Conservation (phyloP, 2,113 vertebrate genomes). For the Leptosomus discolor region DNA sequence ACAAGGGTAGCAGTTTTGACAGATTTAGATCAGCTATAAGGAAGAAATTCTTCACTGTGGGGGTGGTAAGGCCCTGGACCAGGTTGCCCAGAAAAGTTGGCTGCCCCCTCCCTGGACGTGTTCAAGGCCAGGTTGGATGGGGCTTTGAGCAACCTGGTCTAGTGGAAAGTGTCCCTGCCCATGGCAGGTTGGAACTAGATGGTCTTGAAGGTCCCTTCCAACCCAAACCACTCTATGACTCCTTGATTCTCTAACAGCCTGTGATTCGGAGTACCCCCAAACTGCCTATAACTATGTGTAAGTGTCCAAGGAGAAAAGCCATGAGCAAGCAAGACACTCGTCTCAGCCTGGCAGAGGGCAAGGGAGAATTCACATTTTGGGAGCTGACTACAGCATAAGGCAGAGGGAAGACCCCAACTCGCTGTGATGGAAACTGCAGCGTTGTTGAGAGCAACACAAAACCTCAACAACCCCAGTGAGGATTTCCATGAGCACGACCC, state of each 20-base stretch:
- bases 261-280: fast-evolving
- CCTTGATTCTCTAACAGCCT: neutral
- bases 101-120: neutral
- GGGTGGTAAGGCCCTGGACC: neutral
- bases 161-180: neutral
- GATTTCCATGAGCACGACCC: neutral
- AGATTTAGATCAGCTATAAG: neutral
- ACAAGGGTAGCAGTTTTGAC: neutral
- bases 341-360: neutral
- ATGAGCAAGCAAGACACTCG: neutral
- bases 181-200: neutral
- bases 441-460: neutral
- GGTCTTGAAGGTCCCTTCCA: neutral
- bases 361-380: neutral
- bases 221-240: neutral
- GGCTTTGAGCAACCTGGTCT: neutral
- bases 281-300: neutral
- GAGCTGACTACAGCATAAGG: neutral
- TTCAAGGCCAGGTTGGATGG: fast-evolving
- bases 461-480: neutral
- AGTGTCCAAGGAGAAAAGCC: neutral
- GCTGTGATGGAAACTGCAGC: fast-evolving
- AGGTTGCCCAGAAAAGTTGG: neutral
- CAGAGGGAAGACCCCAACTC: neutral
- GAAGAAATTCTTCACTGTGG: neutral